Conservation (phyloP, 2,113 vertebrate genomes). For the Aepyceros melampus region DNA sequence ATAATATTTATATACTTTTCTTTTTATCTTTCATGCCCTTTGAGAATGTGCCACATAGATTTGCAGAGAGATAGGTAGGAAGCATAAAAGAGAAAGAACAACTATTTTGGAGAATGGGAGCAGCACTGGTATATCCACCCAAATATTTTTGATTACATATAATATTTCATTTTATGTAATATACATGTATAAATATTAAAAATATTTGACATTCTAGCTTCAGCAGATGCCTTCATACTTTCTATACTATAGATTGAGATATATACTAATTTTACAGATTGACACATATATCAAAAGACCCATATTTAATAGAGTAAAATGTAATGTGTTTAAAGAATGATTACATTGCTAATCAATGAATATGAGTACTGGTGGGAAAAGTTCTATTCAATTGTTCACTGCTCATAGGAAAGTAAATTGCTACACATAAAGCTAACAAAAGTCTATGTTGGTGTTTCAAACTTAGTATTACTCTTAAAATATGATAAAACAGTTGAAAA, state of each 20-base stretch:
- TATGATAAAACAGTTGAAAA: not conserved
- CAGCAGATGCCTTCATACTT: not conserved
- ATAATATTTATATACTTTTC: not conserved
- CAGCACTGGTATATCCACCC: not conserved
- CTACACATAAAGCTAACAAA: conserved; percentile 26
- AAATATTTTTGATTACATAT: not conserved
- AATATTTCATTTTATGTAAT: not conserved
- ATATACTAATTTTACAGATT: not conserved
- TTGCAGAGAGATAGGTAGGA: not conserved
- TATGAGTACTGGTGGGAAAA: not conserved
- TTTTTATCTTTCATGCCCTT: not conserved
- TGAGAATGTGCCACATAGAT: not conserved
- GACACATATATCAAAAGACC: not conserved
- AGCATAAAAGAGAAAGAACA: not conserved
- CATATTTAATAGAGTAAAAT: not conserved
- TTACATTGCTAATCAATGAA: not conserved
- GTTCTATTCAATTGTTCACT: not conserved
- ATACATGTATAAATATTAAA: not conserved
- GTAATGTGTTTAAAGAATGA: not conserved
- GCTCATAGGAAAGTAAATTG: not conserved
- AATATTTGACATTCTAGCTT: not conserved
- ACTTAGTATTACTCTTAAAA: conserved; percentile 42
- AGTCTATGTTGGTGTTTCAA: conserved; percentile 15
- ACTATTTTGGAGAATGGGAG: not conserved
- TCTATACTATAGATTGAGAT: not conserved